Evolutionary conservation across 2,113 vertebrate genomes (phyloP), one percentile per base, ranked within the genome.

Genomic region (Perca fluviatilis): DNA sequence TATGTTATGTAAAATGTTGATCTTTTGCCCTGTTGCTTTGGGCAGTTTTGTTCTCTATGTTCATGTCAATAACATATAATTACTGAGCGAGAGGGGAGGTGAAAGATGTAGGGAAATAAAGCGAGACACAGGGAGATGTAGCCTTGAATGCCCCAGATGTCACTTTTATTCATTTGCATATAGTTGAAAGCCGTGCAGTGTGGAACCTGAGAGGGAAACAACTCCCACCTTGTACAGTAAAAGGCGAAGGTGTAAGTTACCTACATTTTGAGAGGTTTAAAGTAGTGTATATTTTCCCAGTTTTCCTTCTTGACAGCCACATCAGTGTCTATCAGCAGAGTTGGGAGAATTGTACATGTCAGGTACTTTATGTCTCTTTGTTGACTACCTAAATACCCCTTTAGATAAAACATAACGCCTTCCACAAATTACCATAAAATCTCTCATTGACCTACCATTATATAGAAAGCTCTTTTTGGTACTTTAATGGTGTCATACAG

Each of bases 1-100:
- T 11, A 64, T 63, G 69, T 43, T 4, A 47, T 61, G 70, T 90
- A 64, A 80, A 85, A 68, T 78, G 62, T 73, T 84, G 60, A 80
- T 80, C 71, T 86, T 86, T 75, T 67, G 60, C 27, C n/a, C 49
- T 53, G 12, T 58, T 65, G 74, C 70, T 88, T 40, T 70, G 46
- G 23, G 78, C 50, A 0, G 33, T 79, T 62, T 73, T 77, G 18
- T 80, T 82, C n/a, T 85, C 62, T 64, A 12, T 47, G 77, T 73
- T 62, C 46, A 71, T 71, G 27, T 15, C 50, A 73, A 61, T 64
- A 36, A 47, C 27, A 77, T 62, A 36, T 56, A 25, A 74, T 71
- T 78, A 58, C 16, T n/a, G 25, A 57, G 80, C 33, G 19, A 57
- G 27, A 75, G 21, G 25, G 11, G 33, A 71, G 75, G 9, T 50